Percentiles rank a stretch among this genome's conserved stretches.
Conservation (phyloP, 1,140 invertebrate species). For the Eueides isabella region DNA sequence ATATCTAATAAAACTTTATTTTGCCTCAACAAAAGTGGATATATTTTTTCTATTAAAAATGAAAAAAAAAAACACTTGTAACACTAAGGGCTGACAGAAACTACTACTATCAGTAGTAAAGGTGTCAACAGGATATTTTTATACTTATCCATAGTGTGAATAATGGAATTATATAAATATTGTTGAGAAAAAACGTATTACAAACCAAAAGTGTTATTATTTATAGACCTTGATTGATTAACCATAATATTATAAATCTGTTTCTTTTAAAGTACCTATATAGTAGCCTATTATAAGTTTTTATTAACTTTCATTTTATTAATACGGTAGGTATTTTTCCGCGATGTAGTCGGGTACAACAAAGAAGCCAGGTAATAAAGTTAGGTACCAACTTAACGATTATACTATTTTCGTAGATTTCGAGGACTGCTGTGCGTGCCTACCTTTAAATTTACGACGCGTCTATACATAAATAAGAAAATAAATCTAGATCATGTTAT, state of each 20-base stretch:
- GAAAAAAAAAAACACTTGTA: too few relatives aligned
- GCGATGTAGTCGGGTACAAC: neutral
- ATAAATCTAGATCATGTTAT: neutral
- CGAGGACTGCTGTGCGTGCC: constrained; percentile 16
- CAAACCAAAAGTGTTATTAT: too few relatives aligned
- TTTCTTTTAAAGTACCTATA: too few relatives aligned
- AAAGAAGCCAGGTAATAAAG: neutral
- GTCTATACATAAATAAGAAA: neutral
- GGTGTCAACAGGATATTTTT: neutral
- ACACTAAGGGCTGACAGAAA: too few relatives aligned
- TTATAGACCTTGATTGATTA: too few relatives aligned
- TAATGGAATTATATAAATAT: neutral
- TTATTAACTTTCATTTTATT: too few relatives aligned
- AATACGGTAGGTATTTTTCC: neutral
- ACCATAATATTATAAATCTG: too few relatives aligned
- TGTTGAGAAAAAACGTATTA: neutral
- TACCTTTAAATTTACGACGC: constrained; percentile 10
- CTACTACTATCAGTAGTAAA: neutral
- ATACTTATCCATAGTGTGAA: neutral
- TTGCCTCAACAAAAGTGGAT: too few relatives aligned
- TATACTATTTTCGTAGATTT: constrained; percentile 18
- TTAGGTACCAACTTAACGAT: neutral
- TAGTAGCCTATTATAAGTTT: too few relatives aligned
- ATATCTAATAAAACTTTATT: too few relatives aligned
- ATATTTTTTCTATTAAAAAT: too few relatives aligned